Evolutionary conservation across 2,113 vertebrate species (phyloP).

Genomic region (Maccullochella peelii): DNA sequence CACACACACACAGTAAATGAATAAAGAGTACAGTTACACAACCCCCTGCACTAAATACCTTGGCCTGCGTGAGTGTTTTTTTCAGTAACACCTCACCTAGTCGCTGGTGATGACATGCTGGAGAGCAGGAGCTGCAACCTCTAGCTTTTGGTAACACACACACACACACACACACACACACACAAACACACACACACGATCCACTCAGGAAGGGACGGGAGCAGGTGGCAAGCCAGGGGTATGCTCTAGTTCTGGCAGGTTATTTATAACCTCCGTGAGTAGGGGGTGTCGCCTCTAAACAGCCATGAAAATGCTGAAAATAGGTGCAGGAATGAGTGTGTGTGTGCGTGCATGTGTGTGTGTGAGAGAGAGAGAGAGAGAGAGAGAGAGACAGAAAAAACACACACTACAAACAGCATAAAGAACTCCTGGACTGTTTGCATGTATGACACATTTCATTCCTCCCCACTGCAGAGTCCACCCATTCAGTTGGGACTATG

Average conservation of each 20-base stretch:
- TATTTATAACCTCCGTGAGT: constrained; percentile 79
- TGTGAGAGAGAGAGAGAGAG: not conserved
- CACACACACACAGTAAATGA: constrained; percentile 27
- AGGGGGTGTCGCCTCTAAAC: constrained; percentile 65
- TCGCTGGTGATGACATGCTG: constrained; percentile 63
- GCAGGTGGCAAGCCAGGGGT: constrained; percentile 76
- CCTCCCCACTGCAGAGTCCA: constrained; percentile 61
- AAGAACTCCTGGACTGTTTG: constrained; percentile 43
- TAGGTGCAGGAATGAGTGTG: constrained; percentile 49
- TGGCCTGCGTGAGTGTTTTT: constrained; percentile 30
- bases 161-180: constrained; percentile 43
- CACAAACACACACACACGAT: constrained; percentile 33
- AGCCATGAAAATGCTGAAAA: constrained; percentile 70
- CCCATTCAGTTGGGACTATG: constrained; percentile 78
- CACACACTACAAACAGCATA: constrained; percentile 24
- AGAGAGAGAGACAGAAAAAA: not conserved
- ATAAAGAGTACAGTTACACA: constrained; percentile 39
- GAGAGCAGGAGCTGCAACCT: constrained; percentile 42
- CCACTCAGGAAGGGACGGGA: constrained; percentile 74
- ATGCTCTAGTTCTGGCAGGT: constrained; percentile 52
- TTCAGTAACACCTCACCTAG: constrained; percentile 54
- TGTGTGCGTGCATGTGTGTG: not conserved
- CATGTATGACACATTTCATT: constrained; percentile 65
- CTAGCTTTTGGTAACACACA: constrained; percentile 2
- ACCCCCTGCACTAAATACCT: constrained; percentile 41